Percentiles rank a stretch among this genome's conserved stretches.
These are phyloP conservation scores for Barnardius zonarius DNA, from an alignment of 2,113 vertebrate genomes.

Conservation along the genomic window DNA sequence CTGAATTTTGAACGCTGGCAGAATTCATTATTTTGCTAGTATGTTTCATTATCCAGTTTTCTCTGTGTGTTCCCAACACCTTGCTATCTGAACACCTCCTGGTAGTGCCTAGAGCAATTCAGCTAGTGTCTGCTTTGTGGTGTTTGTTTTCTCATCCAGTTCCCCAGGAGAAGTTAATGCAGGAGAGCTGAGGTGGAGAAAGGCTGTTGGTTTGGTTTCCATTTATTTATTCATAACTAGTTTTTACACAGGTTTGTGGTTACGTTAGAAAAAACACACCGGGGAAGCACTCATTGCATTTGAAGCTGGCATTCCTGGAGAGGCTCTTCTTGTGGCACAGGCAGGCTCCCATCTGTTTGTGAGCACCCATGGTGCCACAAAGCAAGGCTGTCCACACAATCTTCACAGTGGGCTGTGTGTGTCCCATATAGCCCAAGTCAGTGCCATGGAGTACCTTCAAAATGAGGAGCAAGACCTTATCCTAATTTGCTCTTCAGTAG, in stretches of 20 bases:
- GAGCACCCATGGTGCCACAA: background rate
- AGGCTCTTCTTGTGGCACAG: background rate
- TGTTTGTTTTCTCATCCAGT: background rate
- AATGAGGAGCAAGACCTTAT: background rate
- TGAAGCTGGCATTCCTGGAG: background rate
- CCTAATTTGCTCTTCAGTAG: background rate
- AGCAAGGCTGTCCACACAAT: background rate
- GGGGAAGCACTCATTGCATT: fast-evolving
- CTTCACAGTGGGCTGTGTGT: fast-evolving
- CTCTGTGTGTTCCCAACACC: background rate
- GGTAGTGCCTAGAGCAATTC: slow-evolving; percentile 36
- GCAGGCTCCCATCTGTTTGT: background rate
- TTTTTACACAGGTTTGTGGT: background rate
- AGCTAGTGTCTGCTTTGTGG: background rate
- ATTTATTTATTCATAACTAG: background rate
- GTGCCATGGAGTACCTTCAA: background rate
- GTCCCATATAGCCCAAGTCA: background rate
- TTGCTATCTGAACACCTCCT: background rate
- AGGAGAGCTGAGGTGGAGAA: background rate
- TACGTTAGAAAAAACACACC: background rate
- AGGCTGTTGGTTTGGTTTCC: background rate
- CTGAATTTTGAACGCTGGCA: background rate
- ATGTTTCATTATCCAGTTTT: background rate
- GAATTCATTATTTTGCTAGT: background rate
- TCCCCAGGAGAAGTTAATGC: background rate